A percentile compares a stretch with the other conserved stretches of the same genome.
These are phyloP conservation scores for Ptychobarbus kaznakovi DNA, from an alignment of 2,797 vertebrate species.

Conservation along the genomic window DNA sequence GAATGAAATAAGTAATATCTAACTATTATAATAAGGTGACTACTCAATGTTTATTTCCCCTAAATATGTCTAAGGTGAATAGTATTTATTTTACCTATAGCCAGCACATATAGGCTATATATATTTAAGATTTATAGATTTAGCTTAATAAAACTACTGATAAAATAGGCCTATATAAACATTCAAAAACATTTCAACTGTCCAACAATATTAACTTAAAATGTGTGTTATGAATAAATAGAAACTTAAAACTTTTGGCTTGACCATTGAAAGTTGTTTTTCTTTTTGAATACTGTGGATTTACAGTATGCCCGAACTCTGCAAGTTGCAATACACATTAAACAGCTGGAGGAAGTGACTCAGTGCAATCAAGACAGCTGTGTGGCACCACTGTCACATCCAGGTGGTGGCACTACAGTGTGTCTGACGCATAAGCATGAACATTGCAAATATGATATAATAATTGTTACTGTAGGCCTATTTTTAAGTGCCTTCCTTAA, in stretches of 20 bases:
- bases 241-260: neutral
- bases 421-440: neutral
- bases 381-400: constrained; percentile 25
- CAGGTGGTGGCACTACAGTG: constrained; percentile 45
- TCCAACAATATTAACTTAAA: neutral
- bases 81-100: neutral
- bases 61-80: neutral
- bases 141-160: neutral
- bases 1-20: neutral
- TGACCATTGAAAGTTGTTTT: neutral
- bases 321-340: neutral
- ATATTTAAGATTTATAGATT: neutral
- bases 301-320: neutral
- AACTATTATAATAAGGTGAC: neutral
- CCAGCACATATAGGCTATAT: neutral
- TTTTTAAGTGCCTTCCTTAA: neutral
- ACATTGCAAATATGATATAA: neutral
- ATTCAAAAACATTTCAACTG: neutral
- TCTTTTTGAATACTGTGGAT: neutral
- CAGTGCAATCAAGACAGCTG: neutral
- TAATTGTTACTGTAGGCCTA: neutral
- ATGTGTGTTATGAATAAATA: neutral
- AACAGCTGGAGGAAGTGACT: neutral
- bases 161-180: neutral
- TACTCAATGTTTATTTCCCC: neutral